phyloP scores from a whole-genome alignment of 2,113 vertebrate species.

The Okapia johnstoni region DNA sequence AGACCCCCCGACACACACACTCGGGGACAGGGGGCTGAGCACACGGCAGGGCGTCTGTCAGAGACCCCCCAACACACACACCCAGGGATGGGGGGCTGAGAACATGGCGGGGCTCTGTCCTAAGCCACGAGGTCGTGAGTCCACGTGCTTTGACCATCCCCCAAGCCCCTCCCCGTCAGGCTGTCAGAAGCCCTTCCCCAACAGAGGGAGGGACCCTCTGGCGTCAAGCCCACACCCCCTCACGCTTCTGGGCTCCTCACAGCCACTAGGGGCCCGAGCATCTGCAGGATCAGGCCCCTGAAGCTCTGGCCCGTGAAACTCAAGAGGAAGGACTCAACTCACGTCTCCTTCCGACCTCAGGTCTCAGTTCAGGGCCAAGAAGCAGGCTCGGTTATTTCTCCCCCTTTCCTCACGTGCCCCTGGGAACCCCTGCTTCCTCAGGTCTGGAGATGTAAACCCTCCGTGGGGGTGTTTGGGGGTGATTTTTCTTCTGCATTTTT shows the following conservation, averaged over 20 bases:
- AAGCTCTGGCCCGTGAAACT: neutral
- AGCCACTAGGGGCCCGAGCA: neutral
- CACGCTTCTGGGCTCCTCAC: neutral
- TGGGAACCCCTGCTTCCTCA: rapidly evolving
- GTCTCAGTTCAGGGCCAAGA: neutral
- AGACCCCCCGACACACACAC: too few species aligned
- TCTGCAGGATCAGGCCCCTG: neutral
- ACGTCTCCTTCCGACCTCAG: neutral
- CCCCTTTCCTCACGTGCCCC: neutral
- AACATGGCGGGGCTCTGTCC: neutral
- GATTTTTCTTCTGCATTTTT: neutral
- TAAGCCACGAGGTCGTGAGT: too few species aligned
- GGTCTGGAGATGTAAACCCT: too few species aligned
- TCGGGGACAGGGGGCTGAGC: neutral
- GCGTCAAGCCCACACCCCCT: rapidly evolving
- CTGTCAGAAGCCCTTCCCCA: neutral
- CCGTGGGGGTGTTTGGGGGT: rapidly evolving
- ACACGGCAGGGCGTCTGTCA: neutral
- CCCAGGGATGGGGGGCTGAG: neutral
- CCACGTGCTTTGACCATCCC: rapidly evolving
- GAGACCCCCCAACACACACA: too few species aligned
- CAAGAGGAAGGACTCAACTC: neutral
- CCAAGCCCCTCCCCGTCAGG: neutral
- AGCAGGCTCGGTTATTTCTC: neutral
- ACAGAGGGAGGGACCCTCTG: neutral